Evolutionary conservation across 2,888 invertebrate species (phyloP), one percentile per base, ranked within the genome.

Genomic region (Dioctria linearis): DNA sequence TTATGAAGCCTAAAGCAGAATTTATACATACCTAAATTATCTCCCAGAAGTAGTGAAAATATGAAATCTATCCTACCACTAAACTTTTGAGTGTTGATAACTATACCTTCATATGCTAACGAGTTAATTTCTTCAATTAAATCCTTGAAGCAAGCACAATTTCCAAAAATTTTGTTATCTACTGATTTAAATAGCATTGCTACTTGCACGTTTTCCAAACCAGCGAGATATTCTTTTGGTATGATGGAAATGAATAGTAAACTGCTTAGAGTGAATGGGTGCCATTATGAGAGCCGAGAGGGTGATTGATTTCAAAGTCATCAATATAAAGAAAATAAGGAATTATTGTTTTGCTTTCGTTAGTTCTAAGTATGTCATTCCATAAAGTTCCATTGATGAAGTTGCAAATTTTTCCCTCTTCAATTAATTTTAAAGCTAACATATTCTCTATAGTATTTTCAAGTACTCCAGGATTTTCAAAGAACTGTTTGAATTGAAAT

Each of bases 301-400:
- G 54, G n/a, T 54, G 6, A 54, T n/a, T n/a, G n/a, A n/a, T 54
- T 54, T 54, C 54, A 54, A 54, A 5, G n/a, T 54, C 54, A 54
- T 54, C 54, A 11, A 54, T 54, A 11, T 11, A 54, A 9, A 11
- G n/a, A n/a, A n/a, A n/a, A n/a, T n/a, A n/a, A n/a, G n/a, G n/a
- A 5, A 8, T 11, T 5, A 11, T 54, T 54, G 46, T 46, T 46
- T 46, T 46, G 46, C 46, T 46, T 46, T 8, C 46, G 46, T 46
- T 46, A 46, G 4, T 46, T 5, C 8, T 46, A 46, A n/a, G n/a
- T n/a, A n/a, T n/a, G n/a, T 46, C 8, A 5, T 46, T 46, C 8
- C 46, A 46, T 46, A 46, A 5, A 8, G 46, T 46, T 46, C 46
- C 46, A 46, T 46, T 46, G 46, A 46, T 46, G 46, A 46, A 46